Base-by-base conservation (phyloP, 2,888 invertebrate genomes). In the Litoditis marina region DNA sequence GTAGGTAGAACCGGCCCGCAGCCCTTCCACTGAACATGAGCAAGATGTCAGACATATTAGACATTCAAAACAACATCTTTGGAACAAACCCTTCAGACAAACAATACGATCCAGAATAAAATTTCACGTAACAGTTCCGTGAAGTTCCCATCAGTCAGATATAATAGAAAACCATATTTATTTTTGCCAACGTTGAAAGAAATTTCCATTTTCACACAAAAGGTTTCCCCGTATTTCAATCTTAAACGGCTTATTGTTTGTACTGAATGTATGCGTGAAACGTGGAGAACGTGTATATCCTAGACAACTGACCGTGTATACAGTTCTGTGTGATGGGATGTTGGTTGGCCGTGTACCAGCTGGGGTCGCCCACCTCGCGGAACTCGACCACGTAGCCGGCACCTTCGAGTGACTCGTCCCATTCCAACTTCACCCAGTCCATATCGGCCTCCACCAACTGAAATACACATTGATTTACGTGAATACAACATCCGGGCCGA, bases 1-100 rank as follows among this genome's bases (percentile, higher is more conserved):
- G 69, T 83, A 82, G n/a, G 77, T 74, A 6, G 77, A 73, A 54
- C 80, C 78, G 27, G 78, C 73, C 7, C 76, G 73, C 8, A 82
- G 74, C 19, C 78, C 77, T 68, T 79, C 76, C 68, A 79, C 80
- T 80, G 54, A 54, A 77, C 62, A n/a, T 8, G 13, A 22, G 16
- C 56, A 49, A 11, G 25, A 44, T 5, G n/a, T n/a, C n/a, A n/a
- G n/a, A n/a, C n/a, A n/a, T n/a, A n/a, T n/a, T n/a, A n/a, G n/a
- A n/a, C n/a, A n/a, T n/a, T n/a, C n/a, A n/a, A n/a, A n/a, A n/a
- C n/a, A n/a, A n/a, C n/a, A n/a, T n/a, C n/a, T n/a, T n/a, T n/a
- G n/a, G n/a, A n/a, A n/a, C n/a, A n/a, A n/a, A n/a, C n/a, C n/a
- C n/a, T n/a, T n/a, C n/a, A n/a, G n/a, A n/a, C n/a, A n/a, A n/a